Evolutionary conservation across 2,888 invertebrate genomes (phyloP).

Genomic region (Achlya flavicornis): DNA sequence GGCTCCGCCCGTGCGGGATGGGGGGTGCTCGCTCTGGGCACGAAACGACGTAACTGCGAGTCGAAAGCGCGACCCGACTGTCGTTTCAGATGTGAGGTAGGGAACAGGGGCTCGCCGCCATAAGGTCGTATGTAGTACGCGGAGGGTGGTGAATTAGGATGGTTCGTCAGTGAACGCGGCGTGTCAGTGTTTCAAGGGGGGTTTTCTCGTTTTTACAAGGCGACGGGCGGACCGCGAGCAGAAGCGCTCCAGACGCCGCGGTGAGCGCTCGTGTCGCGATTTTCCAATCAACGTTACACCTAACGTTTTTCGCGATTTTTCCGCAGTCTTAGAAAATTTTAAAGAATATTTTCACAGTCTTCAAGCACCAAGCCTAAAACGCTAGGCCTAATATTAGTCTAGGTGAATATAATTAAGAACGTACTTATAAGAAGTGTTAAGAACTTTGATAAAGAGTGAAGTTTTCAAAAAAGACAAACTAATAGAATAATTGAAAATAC

Average conservation of each 20-base stretch:
- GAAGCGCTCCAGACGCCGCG: slow-evolving; percentile 76
- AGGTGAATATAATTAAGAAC: slow-evolving; percentile 27
- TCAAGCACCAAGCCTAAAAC: slow-evolving; percentile 21
- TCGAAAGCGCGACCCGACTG: slow-evolving; percentile 17
- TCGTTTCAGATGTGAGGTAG: slow-evolving; percentile 32
- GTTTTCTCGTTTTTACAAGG: slow-evolving; percentile 53
- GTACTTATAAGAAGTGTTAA: slow-evolving; percentile 27
- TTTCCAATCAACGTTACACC: slow-evolving; percentile 17
- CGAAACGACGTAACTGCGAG: slow-evolving; percentile 43
- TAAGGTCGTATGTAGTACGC: slow-evolving; percentile 47
- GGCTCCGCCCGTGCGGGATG: slow-evolving; percentile 73
- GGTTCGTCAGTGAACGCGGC: slow-evolving; percentile 48
- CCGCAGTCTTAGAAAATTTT: slow-evolving; percentile 41
- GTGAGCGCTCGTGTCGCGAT: slow-evolving; percentile 69
- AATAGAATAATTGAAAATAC: slow-evolving; percentile 28
- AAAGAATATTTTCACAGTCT: slow-evolving; percentile 22
- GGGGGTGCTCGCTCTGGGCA: slow-evolving; percentile 32
- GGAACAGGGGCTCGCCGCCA: slow-evolving; percentile 31
- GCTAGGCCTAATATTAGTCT: slow-evolving; percentile 47
- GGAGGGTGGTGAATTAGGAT: slow-evolving; percentile 57
- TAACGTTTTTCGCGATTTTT: slow-evolving; percentile 54
- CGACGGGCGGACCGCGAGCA: slow-evolving; percentile 66
- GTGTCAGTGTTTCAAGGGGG: slow-evolving; percentile 49
- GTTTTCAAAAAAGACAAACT: slow-evolving; percentile 22
- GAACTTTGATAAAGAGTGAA: slow-evolving; percentile 25